These are phyloP conservation scores for Orthonychiurus folsomi DNA, from an alignment of 2,888 invertebrate species.

Conservation along the genomic window DNA sequence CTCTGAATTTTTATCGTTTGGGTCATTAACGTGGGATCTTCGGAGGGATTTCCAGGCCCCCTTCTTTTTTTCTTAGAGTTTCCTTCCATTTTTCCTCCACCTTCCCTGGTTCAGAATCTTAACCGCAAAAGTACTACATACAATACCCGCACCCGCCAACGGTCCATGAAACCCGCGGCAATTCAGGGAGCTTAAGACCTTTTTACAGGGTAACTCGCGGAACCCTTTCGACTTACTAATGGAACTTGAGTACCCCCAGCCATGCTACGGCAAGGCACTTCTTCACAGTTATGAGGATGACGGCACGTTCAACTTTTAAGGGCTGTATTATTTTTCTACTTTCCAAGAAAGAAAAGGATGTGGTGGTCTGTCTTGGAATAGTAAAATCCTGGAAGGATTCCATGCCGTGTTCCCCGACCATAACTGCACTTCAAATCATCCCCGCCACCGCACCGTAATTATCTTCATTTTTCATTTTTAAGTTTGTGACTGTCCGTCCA, in stretches of 20 bases:
- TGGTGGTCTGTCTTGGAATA: no score
- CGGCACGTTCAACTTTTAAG: not conserved
- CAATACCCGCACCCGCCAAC: no score
- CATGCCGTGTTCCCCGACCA: no score
- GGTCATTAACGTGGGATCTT: constrained; percentile 28
- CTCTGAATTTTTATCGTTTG: constrained; percentile 25
- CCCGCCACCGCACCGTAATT: no score
- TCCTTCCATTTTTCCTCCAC: constrained; percentile 14
- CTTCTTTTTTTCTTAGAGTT: constrained; percentile 13
- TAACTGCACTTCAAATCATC: no score
- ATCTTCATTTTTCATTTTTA: not conserved
- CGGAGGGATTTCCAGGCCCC: constrained; percentile 16
- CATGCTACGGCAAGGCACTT: no score
- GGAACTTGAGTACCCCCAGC: not conserved
- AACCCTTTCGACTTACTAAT: not conserved
- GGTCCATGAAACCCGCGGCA: no score
- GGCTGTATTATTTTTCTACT: not conserved
- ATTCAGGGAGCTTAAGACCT: not conserved
- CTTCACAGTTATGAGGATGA: not conserved
- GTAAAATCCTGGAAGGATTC: no score
- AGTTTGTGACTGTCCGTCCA: no score
- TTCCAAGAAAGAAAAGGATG: not conserved
- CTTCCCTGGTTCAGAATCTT: no score
- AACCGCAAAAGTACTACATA: no score
- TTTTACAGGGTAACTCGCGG: not conserved